Evolutionary conservation across 53 echinoderm and acorn worm species (phyloP).

Genomic region (Apostichopus leukothele): DNA sequence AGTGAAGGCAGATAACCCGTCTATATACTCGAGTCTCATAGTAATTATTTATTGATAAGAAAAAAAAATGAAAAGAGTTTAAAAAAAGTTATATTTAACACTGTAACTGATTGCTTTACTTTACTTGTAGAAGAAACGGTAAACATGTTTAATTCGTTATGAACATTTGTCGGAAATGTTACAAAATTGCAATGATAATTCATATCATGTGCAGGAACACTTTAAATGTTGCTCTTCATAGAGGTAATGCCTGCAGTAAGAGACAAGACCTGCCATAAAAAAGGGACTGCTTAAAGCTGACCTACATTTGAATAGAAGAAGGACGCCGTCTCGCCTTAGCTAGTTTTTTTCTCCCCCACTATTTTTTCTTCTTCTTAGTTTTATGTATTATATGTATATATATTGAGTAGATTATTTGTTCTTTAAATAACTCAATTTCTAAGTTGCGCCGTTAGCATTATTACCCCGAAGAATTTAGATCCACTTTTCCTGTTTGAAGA

Average conservation of each 20-base stretch:
- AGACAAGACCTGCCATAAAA: neutral
- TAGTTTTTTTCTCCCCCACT: neutral
- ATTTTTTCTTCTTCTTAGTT: neutral
- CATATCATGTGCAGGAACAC: no score
- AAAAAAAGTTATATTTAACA: no score
- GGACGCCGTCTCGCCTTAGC: neutral
- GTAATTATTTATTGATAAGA: no score
- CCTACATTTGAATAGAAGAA: neutral
- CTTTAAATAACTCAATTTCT: neutral
- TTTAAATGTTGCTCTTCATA: no score
- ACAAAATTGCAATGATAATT: no score
- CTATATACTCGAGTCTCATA: no score
- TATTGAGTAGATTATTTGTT: slow-evolving; percentile 2
- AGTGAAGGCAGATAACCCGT: no score
- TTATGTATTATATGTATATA: neutral
- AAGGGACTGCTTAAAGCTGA: neutral
- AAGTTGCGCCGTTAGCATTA: neutral
- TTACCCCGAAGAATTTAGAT: slow-evolving; percentile 10
- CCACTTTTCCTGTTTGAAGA: slow-evolving; percentile 28
- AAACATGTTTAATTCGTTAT: no score
- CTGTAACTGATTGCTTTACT: no score
- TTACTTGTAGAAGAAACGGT: no score
- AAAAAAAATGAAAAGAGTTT: no score
- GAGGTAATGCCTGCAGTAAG: neutral
- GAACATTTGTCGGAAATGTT: no score